Evolutionary conservation across 37 sponge, comb jelly and placozoan genomes (phyloP).

Genomic region (Diacarnus erythraeanus): DNA sequence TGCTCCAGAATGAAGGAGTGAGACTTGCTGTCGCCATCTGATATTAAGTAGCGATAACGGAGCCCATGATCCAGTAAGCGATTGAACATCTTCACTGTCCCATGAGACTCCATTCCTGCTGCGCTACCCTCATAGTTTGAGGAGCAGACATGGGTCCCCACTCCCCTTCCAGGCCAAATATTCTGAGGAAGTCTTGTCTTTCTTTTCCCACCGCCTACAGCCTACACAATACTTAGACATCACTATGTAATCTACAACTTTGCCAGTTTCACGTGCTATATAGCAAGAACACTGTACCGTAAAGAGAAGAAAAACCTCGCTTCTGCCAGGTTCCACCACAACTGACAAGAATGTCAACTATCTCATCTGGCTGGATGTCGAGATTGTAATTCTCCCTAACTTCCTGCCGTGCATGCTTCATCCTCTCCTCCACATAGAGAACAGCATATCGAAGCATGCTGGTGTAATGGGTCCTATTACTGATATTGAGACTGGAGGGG

Average conservation of each 20-base stretch:
- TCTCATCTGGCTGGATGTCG: background rate
- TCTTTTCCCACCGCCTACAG: slow-evolving; percentile 6
- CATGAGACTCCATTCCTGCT: slow-evolving; percentile 7
- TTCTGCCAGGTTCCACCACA: slow-evolving; percentile 32
- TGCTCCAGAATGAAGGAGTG: background rate
- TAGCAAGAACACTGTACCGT: slow-evolving; percentile 15
- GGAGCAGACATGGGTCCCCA: background rate
- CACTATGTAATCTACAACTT: slow-evolving; percentile 18
- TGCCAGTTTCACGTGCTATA: slow-evolving; percentile 10
- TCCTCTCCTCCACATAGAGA: slow-evolving; percentile 1
- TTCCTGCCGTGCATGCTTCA: slow-evolving; percentile 13
- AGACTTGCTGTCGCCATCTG: slow-evolving; percentile 1
- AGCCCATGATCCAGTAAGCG: background rate
- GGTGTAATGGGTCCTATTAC: background rate
- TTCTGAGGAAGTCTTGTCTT: background rate
- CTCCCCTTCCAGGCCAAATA: slow-evolving; percentile 1
- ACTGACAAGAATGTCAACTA: slow-evolving; percentile 18
- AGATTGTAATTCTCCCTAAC: background rate
- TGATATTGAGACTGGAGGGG: slow-evolving; percentile 3
- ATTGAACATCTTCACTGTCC: background rate
- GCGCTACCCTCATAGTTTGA: slow-evolving; percentile 12
- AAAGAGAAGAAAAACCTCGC: slow-evolving; percentile 9
- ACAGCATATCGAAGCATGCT: background rate
- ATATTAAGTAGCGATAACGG: background rate
- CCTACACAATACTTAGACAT: slow-evolving; percentile 18